Evolutionary conservation across 2,113 vertebrate genomes (phyloP), one percentile per base, ranked within the genome.

Genomic region (Chascanopsetta lugubris): DNA sequence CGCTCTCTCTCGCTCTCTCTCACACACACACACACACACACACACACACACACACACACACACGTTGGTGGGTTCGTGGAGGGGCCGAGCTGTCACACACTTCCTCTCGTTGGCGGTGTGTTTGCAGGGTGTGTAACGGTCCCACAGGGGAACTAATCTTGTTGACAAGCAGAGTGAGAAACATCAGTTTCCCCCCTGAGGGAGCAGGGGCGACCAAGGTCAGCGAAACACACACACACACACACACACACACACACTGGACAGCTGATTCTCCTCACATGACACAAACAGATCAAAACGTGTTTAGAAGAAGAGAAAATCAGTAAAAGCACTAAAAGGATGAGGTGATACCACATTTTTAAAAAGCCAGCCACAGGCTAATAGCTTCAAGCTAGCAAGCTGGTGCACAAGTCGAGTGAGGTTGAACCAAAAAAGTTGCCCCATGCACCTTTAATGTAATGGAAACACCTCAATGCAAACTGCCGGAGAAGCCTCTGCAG

Each of bases 101-200:
- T 43, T 74, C 61, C 51, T 68, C 77, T 81, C 72, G 51, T 76
- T 65, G 76, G 74, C 67, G 49, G 70, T n/a, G 69, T 84, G 83
- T 84, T 80, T 61, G 78, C 60, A 48, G 80, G 68, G 61, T 55
- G 80, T 83, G 80, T 74, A 76, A 83, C 82, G 36, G 72, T 80
- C 79, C 77, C 72, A 74, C 69, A 61, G 79, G 80, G 80, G 64
- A 81, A 85, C 78, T 87, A 84, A 88, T 84, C 74, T 79, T 81
- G 85, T 83, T 86, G 84, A 87, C 85, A 85, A 85, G 77, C 76
- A 70, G 75, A 85, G 73, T 86, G 80, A 80, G 85, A 86, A 87
- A 79, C 85, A 82, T 82, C 82, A 70, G 69, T 46, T 26, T 71
- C 45, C 61, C 55, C 61, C 53, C 46, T 27, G 21, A 65, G 79